These are phyloP conservation scores for Phthorimaea operculella DNA, from an alignment of 1,140 invertebrate genomes.

Conservation along the genomic window DNA sequence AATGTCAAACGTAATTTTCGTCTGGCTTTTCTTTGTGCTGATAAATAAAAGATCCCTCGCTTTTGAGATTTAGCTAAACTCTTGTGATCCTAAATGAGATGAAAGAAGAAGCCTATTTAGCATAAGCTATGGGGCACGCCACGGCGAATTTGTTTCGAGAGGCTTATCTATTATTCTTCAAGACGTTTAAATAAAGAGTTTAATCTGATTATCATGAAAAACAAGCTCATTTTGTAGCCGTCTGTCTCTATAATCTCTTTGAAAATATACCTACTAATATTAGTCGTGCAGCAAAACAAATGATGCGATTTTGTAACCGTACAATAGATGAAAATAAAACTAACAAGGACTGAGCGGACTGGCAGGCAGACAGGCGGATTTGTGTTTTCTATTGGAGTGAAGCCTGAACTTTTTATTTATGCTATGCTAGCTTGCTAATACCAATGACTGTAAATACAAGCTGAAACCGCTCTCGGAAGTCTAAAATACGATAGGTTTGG, in stretches of 20 bases:
- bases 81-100: slow-evolving; percentile 30
- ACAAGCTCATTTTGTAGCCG: no score
- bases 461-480: background rate
- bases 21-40: background rate
- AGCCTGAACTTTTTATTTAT: slow-evolving; percentile 4
- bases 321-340: no score
- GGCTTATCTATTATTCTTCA: slow-evolving; percentile 14
- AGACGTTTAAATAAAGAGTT: background rate
- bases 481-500: no score
- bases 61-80: slow-evolving; percentile 16
- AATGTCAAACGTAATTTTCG: background rate
- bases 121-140: slow-evolving; percentile 25
- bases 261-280: no score
- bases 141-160: slow-evolving; percentile 20
- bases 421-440: background rate
- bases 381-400: slow-evolving; percentile 12
- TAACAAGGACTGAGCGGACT: slow-evolving; percentile 3
- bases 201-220: slow-evolving; percentile 2
- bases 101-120: slow-evolving; percentile 32
- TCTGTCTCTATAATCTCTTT: no score
- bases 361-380: slow-evolving; percentile 40
- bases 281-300: no score
- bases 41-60: background rate
- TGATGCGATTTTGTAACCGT: no score
- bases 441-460: background rate